Evolutionary conservation across 2,888 invertebrate species (phyloP).

Genomic region (Calameuta pallipes): DNA sequence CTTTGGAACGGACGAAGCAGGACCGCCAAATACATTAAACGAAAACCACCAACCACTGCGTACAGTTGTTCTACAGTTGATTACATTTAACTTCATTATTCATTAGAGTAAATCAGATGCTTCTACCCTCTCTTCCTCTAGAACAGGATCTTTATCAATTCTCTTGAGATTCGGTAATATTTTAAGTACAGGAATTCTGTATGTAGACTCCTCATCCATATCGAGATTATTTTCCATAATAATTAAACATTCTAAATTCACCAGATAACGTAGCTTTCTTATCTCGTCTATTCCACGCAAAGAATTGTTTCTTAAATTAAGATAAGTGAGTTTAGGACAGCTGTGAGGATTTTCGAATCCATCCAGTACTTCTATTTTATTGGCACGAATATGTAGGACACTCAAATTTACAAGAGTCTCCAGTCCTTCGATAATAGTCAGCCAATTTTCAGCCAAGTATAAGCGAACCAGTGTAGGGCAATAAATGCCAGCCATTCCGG

Average conservation of each 20-base stretch:
- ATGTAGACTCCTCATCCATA: conserved; percentile 59
- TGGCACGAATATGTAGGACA: conserved; percentile 79
- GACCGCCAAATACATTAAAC: not conserved
- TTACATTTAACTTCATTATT: not conserved
- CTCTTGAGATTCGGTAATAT: conserved; percentile 69
- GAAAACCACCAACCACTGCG: not conserved
- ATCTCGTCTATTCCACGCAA: conserved; percentile 69
- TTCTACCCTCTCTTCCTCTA: conserved; percentile 68
- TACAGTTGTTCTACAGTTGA: not conserved
- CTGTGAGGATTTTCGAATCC: conserved; percentile 65
- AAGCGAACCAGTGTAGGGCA: conserved; percentile 75
- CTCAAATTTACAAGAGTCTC: conserved; percentile 72
- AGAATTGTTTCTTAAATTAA: conserved; percentile 72
- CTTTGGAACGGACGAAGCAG: not conserved
- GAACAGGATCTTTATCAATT: conserved; percentile 69
- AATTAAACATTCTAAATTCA: conserved; percentile 68
- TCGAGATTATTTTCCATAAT: conserved; percentile 68
- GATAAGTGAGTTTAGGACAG: conserved; percentile 67
- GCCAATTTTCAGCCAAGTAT: conserved; percentile 81
- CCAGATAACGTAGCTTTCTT: conserved; percentile 68
- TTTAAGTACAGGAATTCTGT: conserved; percentile 68
- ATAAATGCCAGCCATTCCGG: conserved; percentile 66
- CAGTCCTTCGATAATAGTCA: conserved; percentile 73
- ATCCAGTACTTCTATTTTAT: conserved; percentile 70
- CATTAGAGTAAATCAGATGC: conserved; percentile 5